Evolutionary conservation across 92 coral and sea anemone genomes (phyloP).

Genomic region (Porites divaricata): DNA sequence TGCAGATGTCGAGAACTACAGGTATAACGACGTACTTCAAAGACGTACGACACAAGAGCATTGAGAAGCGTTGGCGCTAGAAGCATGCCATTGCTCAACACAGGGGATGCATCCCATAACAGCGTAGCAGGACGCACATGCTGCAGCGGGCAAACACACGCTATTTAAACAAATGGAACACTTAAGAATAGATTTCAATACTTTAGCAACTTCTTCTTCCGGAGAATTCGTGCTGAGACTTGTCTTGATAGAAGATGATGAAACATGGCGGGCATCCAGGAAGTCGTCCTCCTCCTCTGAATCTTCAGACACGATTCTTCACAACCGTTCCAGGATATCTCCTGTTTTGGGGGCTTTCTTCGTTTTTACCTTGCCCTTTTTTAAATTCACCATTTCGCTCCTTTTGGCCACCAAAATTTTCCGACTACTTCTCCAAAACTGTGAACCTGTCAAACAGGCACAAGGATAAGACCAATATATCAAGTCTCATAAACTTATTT

Average conservation of each 20-base stretch:
- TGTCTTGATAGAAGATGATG: constrained; percentile 5
- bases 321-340: constrained; percentile 24
- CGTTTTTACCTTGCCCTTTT: constrained; percentile 5
- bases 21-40: constrained; percentile 52
- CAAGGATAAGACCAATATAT: constrained; percentile 19
- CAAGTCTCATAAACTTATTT: constrained; percentile 1
- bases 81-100: constrained; percentile 70
- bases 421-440: constrained; percentile 45
- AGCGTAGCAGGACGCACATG: constrained; percentile 48
- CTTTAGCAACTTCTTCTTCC: constrained; percentile 22
- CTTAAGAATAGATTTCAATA: constrained; percentile 30
- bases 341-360: constrained; percentile 20
- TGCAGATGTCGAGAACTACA: constrained; percentile 38
- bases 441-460: constrained; percentile 14
- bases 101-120: constrained; percentile 75
- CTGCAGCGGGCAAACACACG: constrained; percentile 59
- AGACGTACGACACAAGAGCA: constrained; percentile 54
- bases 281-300: constrained; percentile 13
- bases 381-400: constrained; percentile 18
- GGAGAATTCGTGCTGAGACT: constrained; percentile 11
- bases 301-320: constrained; percentile 19
- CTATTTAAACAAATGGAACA: constrained; percentile 56
- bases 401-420: constrained; percentile 48
- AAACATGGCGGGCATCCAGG: neutral
- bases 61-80: constrained; percentile 28